phyloP scores from a whole-genome alignment of 1,140 invertebrate species.

The Varroa destructor region DNA sequence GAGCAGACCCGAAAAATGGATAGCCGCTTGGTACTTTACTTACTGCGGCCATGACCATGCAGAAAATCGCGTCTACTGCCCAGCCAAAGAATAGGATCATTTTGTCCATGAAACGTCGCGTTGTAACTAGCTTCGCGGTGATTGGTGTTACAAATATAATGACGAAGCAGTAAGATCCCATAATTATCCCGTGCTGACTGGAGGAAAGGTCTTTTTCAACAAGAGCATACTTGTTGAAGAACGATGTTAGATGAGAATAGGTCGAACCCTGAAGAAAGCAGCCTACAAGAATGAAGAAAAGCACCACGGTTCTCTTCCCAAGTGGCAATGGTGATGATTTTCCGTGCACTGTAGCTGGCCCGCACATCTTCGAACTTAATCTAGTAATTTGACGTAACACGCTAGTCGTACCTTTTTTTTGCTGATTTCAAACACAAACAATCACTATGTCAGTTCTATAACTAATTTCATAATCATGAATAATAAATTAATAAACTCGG shows the following conservation, averaged over 20 bases:
- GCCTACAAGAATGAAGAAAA: neutral
- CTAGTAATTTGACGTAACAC: too few relatives aligned
- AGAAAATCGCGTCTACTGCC: neutral
- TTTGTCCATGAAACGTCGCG: conserved; percentile 16
- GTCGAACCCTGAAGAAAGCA: conserved; percentile 3
- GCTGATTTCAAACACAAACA: too few relatives aligned
- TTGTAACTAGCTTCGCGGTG: conserved; percentile 8
- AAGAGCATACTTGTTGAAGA: conserved; percentile 14
- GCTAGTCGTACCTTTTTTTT: too few relatives aligned
- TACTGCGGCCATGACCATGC: neutral
- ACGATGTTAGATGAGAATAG: conserved; percentile 1
- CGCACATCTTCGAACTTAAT: too few relatives aligned
- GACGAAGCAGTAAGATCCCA: conserved; percentile 22
- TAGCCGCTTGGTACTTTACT: neutral
- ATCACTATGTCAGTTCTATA: too few relatives aligned
- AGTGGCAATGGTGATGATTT: too few relatives aligned
- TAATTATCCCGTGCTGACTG: conserved; percentile 2
- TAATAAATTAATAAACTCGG: too few relatives aligned
- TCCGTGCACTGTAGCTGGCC: too few relatives aligned
- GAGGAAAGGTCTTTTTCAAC: conserved; percentile 6
- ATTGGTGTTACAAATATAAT: conserved; percentile 7
- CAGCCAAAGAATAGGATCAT: conserved; percentile 15
- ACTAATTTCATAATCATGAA: too few relatives aligned
- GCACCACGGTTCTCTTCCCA: too few relatives aligned
- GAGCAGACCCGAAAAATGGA: neutral